A percentile compares a stretch with the other conserved stretches of the same genome.
These are phyloP conservation scores for Bolborhynchus lineola DNA, from an alignment of 2,113 vertebrate species.

Conservation along the genomic window DNA sequence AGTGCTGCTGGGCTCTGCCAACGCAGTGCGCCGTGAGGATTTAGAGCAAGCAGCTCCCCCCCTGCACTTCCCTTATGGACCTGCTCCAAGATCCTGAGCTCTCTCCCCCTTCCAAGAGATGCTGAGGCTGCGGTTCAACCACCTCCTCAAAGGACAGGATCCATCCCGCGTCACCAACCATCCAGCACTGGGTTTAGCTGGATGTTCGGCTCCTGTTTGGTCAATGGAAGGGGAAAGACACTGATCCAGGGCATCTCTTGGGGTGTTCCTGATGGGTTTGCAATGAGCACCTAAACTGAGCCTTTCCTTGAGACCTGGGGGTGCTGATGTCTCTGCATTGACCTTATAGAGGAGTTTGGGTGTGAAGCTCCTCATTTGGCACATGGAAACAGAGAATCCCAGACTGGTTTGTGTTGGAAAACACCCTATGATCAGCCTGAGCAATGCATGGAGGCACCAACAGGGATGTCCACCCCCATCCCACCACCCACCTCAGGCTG, in stretches of 20 bases:
- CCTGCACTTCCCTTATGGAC: neutral
- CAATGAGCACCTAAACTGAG: no score
- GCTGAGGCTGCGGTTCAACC: neutral
- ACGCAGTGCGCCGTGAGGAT: fast-evolving
- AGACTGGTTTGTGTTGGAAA: neutral
- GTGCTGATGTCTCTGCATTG: neutral
- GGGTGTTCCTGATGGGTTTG: neutral
- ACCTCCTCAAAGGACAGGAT: neutral
- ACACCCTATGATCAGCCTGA: neutral
- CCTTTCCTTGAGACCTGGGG: neutral
- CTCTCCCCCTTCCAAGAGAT: neutral
- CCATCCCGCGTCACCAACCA: fast-evolving
- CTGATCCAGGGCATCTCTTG: neutral
- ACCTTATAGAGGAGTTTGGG: neutral
- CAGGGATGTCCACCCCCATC: neutral
- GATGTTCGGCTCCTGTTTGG: fast-evolving
- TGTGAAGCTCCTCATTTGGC: neutral
- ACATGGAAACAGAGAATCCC: neutral
- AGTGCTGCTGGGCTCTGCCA: neutral
- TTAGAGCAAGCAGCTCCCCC: neutral
- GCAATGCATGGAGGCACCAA: fast-evolving
- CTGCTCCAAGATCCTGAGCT: neutral
- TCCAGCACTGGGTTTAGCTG: fast-evolving
- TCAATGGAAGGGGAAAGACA: neutral
- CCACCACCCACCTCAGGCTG: fast-evolving